phyloP scores from a whole-genome alignment of 2,113 vertebrate genomes.

The Corythornis cristatus region DNA sequence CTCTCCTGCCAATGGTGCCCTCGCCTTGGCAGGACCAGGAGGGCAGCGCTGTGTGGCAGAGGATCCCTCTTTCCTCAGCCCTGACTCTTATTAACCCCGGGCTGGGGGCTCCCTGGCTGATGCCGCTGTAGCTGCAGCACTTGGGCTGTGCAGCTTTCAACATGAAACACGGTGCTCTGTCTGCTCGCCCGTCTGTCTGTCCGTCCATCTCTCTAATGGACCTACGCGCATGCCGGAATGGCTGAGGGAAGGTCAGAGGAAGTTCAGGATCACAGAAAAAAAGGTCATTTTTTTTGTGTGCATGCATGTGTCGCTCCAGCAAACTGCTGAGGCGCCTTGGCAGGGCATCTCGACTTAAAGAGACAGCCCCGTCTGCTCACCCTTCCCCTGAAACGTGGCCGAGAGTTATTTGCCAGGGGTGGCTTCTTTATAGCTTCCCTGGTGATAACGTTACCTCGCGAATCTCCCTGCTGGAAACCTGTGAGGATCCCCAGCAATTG shows the following conservation, averaged over 20 bases:
- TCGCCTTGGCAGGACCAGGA: not conserved
- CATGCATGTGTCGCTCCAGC: not conserved
- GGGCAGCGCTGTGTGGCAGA: not conserved
- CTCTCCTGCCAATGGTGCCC: not conserved
- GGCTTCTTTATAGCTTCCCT: conserved; percentile 63
- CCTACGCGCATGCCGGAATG: conserved; percentile 2
- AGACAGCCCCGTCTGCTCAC: conserved; percentile 9
- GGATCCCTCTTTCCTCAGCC: not conserved
- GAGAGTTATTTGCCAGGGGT: conserved; percentile 50
- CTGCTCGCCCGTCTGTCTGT: not conserved
- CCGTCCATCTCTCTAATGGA: conserved; percentile 55
- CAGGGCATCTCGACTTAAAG: conserved; percentile 30
- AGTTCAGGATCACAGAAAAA: conserved; percentile 71
- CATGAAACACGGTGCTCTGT: not conserved
- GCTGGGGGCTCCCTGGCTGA: not conserved
- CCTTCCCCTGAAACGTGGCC: conserved; percentile 54
- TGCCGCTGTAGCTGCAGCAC: not conserved
- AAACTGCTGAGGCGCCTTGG: conserved; percentile 52
- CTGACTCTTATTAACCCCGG: not conserved
- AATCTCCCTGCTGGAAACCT: conserved; percentile 20
- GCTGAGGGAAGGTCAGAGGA: conserved; percentile 60
- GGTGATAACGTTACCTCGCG: conserved; percentile 26
- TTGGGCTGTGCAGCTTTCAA: not conserved
- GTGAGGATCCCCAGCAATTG: conserved; percentile 11
- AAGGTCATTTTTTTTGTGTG: conserved; percentile 27